Conservation (phyloP, 2,888 invertebrate genomes). For the Ochlodes sylvanus region DNA sequence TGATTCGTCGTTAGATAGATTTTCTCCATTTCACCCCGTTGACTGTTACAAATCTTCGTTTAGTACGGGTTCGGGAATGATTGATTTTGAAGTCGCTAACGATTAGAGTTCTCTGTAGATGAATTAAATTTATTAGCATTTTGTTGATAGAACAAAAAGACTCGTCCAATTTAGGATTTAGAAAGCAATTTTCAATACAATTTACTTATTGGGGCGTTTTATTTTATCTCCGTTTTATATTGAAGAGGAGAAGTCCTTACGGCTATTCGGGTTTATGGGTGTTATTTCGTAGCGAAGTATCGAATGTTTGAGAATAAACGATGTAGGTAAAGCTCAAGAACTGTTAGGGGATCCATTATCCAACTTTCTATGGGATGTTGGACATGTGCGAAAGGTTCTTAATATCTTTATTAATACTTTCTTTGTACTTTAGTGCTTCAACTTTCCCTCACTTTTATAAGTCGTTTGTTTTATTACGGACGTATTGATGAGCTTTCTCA, state of each 20-base stretch:
- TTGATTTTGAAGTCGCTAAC: constrained; percentile 61
- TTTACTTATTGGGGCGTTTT: constrained; percentile 64
- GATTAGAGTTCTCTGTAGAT: constrained; percentile 63
- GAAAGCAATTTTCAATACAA: constrained; percentile 62
- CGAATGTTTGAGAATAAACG: constrained; percentile 41
- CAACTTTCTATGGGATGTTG: constrained; percentile 35
- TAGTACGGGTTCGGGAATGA: constrained; percentile 62
- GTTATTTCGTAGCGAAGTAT: constrained; percentile 40
- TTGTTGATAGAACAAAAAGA: constrained; percentile 66
- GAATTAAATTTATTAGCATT: constrained; percentile 69
- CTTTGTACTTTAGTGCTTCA: constrained; percentile 15
- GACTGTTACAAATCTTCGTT: constrained; percentile 71
- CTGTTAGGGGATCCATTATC: constrained; percentile 34
- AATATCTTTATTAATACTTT: constrained; percentile 26
- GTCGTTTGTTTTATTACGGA: constrained; percentile 3
- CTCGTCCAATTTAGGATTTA: constrained; percentile 51
- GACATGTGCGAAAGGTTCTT: constrained; percentile 31
- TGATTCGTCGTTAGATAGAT: constrained; percentile 58
- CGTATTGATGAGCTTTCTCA: constrained; percentile 1
- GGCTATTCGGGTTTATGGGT: constrained; percentile 45
- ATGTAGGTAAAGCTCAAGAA: constrained; percentile 36
- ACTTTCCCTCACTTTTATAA: constrained; percentile 7
- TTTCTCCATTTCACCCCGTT: constrained; percentile 54
- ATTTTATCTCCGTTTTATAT: constrained; percentile 49
- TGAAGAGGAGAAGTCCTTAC: constrained; percentile 45